phyloP scores from a whole-genome alignment of 2,888 invertebrate species.

The Tortricodes alternella region DNA sequence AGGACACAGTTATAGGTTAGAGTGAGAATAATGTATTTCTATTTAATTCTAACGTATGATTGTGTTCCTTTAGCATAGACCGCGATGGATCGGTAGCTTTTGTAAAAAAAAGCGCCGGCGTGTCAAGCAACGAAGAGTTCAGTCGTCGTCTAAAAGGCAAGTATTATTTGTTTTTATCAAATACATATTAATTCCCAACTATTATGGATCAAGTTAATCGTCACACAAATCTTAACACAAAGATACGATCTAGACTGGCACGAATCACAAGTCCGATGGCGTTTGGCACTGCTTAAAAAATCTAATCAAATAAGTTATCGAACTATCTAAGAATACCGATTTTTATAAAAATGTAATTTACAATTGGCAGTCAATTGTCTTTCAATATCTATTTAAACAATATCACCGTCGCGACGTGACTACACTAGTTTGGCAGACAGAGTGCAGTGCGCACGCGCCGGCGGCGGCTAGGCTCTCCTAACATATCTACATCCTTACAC shows the following conservation, averaged over 20 bases:
- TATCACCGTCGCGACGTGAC: slow-evolving; percentile 70
- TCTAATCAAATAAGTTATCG: slow-evolving; percentile 72
- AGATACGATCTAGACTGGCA: slow-evolving; percentile 40
- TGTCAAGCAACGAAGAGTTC: slow-evolving; percentile 42
- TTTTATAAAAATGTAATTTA: slow-evolving; percentile 73
- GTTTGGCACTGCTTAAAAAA: slow-evolving; percentile 77
- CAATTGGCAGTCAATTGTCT: slow-evolving; percentile 82
- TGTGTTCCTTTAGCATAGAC: neutral
- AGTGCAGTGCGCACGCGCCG: slow-evolving; percentile 38
- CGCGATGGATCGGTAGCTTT: neutral
- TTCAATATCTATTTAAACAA: slow-evolving; percentile 71
- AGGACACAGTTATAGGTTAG: neutral
- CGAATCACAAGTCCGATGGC: slow-evolving; percentile 16
- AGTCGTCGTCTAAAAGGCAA: slow-evolving; percentile 70
- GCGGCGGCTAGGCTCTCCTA: slow-evolving; percentile 47
- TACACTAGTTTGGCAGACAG: slow-evolving; percentile 67
- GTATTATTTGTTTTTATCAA: slow-evolving; percentile 58
- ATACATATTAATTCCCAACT: slow-evolving; percentile 48
- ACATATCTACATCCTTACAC: slow-evolving; percentile 73
- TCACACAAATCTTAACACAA: slow-evolving; percentile 3
- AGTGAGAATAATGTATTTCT: too few relatives aligned
- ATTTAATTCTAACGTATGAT: neutral
- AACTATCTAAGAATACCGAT: slow-evolving; percentile 77
- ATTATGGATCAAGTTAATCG: slow-evolving; percentile 33
- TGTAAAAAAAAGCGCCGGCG: neutral